Conservation (phyloP, 1,140 invertebrate genomes). For the Wiebesia pumilae region DNA sequence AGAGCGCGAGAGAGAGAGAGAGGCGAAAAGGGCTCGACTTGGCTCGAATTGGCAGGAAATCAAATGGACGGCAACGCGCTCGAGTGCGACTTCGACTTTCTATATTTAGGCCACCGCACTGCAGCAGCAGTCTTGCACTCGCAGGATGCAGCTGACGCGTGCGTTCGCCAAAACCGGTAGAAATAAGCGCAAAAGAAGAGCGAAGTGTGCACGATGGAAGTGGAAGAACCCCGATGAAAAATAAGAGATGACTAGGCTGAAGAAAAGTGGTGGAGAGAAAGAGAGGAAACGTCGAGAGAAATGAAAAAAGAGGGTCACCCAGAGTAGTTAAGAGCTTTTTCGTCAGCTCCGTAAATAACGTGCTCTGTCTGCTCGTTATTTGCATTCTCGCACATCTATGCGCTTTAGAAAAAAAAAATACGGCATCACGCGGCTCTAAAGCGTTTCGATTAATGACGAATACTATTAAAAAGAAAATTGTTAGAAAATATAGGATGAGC, state of each 20-base stretch:
- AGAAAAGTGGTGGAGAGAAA: conserved; percentile 19
- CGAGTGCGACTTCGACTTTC: conserved; percentile 52
- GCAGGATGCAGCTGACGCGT: conserved; percentile 56
- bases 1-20: too few relatives aligned
- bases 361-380: conserved; percentile 58
- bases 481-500: too few relatives aligned
- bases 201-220: not conserved
- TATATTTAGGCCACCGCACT: conserved; percentile 64
- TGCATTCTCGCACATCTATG: conserved; percentile 58
- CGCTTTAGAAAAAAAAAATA: conserved; percentile 40
- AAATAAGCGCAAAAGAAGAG: conserved; percentile 9
- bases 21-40: not conserved
- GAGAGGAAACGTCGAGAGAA: conserved; percentile 5
- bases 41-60: conserved; percentile 68
- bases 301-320: conserved; percentile 41
- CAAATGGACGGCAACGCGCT: too few relatives aligned
- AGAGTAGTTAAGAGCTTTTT: conserved; percentile 32
- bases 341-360: conserved; percentile 42
- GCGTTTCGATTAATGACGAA: not conserved
- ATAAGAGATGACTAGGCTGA: not conserved
- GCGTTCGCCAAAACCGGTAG: conserved; percentile 2
- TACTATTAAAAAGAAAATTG: too few relatives aligned
- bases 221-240: conserved; percentile 23
- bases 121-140: conserved; percentile 1
- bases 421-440: not conserved